phyloP scores from a whole-genome alignment of 2,797 vertebrate genomes.

The Pangasius larnaudii region DNA sequence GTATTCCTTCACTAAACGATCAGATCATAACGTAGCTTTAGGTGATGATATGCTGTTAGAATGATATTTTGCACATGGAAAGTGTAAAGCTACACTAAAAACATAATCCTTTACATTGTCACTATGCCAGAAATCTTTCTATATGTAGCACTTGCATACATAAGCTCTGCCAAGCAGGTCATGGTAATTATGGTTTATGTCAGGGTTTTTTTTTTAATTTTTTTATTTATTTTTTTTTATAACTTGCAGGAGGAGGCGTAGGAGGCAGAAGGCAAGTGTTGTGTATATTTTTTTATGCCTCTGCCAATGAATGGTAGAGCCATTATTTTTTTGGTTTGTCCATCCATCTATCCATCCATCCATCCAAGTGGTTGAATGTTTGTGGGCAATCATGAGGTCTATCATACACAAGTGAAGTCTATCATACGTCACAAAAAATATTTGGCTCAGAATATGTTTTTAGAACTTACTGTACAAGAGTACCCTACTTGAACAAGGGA shows the following conservation, averaged over 20 bases:
- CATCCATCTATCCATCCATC: too few species aligned
- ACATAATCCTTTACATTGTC: background rate
- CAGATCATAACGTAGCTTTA: background rate
- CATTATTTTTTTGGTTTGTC: background rate
- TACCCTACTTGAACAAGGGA: background rate
- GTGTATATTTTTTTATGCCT: background rate
- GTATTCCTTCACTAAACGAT: constrained; percentile 18
- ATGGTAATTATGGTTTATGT: constrained; percentile 37
- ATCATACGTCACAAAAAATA: background rate
- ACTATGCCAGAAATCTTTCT: background rate
- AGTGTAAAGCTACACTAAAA: background rate
- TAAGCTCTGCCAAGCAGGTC: constrained; percentile 9
- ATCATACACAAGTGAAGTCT: background rate
- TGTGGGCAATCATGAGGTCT: background rate
- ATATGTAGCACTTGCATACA: background rate
- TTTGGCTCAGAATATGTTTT: background rate
- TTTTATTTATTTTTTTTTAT: background rate
- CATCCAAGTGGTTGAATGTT: background rate
- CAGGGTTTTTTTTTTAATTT: background rate
- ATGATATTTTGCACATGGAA: background rate
- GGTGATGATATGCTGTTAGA: background rate
- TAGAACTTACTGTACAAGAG: background rate
- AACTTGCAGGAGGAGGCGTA: background rate
- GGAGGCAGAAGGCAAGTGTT: constrained; percentile 4
- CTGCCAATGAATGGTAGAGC: background rate